Conservation (phyloP, 2,888 invertebrate species). For the Sympetrum striolatum region DNA sequence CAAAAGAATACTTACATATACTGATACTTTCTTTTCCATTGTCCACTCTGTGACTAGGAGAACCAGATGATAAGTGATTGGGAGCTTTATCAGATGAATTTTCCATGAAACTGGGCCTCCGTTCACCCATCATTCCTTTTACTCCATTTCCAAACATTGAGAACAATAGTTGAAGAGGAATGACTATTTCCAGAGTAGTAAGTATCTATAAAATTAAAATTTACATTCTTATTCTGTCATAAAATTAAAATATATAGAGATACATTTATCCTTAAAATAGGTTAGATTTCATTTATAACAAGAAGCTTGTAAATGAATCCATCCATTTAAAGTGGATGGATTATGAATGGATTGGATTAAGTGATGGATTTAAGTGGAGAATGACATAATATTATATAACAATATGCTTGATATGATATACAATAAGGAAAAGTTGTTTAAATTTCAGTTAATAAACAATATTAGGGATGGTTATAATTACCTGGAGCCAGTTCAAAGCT, state of each 20-base stretch:
- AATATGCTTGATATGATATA: too few species aligned
- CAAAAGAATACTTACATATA: constrained; percentile 62
- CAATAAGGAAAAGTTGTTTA: too few species aligned
- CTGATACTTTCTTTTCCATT: constrained; percentile 61
- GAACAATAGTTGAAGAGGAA: constrained; percentile 86
- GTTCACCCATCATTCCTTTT: constrained; percentile 68
- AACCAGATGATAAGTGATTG: background rate
- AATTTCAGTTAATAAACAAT: too few species aligned
- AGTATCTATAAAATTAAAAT: constrained; percentile 69
- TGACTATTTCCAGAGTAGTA: constrained; percentile 86
- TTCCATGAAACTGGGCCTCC: background rate
- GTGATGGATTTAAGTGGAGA: too few species aligned
- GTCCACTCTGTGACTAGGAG: constrained; percentile 40
- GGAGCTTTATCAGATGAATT: background rate
- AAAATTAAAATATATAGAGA: background rate
- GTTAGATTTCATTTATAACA: too few species aligned
- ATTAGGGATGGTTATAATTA: constrained; percentile 53
- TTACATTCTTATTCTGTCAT: background rate
- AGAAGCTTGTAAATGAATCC: too few species aligned
- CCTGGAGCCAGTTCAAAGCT: constrained; percentile 87
- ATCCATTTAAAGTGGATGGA: too few species aligned
- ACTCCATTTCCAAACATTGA: constrained; percentile 91
- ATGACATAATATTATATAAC: too few species aligned
- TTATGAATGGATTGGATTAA: too few species aligned
- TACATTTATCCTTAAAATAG: too few species aligned